Evolutionary conservation across 2,113 vertebrate species (phyloP).

Genomic region (Manacus vitellinus): DNA sequence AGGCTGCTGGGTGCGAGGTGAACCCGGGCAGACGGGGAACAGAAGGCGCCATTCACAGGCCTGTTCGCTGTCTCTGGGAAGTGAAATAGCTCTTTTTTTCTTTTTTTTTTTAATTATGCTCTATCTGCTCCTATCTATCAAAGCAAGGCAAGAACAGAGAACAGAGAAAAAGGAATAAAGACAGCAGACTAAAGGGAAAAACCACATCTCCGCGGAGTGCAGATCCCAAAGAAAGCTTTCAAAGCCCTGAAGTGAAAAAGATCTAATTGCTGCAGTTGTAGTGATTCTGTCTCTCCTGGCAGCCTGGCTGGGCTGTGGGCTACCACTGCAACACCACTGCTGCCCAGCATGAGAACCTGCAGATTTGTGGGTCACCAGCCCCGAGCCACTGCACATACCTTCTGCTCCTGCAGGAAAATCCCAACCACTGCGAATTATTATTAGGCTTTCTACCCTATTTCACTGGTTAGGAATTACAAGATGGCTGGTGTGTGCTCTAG

Average conservation of each 20-base stretch:
- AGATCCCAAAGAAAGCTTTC: neutral
- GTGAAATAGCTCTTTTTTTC: neutral
- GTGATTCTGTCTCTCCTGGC: neutral
- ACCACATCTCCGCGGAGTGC: neutral
- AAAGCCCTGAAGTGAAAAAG: neutral
- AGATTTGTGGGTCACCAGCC: rapidly evolving
- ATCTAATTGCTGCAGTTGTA: neutral
- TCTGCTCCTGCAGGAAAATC: neutral
- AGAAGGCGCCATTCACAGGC: slow-evolving; percentile 37
- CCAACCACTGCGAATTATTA: neutral
- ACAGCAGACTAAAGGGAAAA: slow-evolving; percentile 29
- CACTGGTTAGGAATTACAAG: neutral
- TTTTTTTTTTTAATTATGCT: neutral
- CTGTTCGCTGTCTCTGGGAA: neutral
- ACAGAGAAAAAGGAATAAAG: slow-evolving; percentile 26
- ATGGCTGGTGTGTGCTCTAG: neutral
- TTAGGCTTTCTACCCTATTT: neutral
- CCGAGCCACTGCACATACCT: rapidly evolving
- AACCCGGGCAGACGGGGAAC: slow-evolving; percentile 33
- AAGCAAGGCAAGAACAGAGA: neutral
- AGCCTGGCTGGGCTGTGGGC: neutral
- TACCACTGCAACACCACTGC: neutral
- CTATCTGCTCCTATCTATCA: slow-evolving; percentile 2
- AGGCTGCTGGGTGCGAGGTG: neutral
- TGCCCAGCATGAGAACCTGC: neutral